Evolutionary conservation across 2,797 vertebrate genomes (phyloP).

Genomic region (Pachyuromys duprasi): DNA sequence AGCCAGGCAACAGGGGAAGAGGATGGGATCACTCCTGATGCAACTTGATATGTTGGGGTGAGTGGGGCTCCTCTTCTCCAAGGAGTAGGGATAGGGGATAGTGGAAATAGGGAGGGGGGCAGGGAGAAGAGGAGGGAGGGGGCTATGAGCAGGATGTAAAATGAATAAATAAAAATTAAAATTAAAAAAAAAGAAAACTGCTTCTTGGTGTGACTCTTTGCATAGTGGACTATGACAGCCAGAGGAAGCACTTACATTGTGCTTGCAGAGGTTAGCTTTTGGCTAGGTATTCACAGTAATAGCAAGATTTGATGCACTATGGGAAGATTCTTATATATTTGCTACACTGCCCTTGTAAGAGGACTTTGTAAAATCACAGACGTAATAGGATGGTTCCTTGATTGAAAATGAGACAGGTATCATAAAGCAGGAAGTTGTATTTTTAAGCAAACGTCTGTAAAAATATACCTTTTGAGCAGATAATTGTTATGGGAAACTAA

Average conservation of each 20-base stretch:
- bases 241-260: neutral
- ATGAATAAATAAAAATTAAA: no score
- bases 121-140: no score
- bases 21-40: no score
- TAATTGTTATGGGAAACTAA: slow-evolving; percentile 8
- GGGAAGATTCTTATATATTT: neutral
- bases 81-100: no score
- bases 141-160: no score
- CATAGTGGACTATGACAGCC: neutral
- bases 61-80: no score
- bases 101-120: no score
- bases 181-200: neutral
- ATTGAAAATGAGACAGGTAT: slow-evolving; percentile 24
- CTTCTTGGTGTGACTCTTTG: neutral
- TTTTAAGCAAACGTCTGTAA: slow-evolving; percentile 26
- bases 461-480: neutral
- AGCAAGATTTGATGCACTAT: neutral
- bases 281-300: neutral
- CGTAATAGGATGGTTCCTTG: slow-evolving; percentile 32
- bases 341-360: neutral
- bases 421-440: slow-evolving; percentile 15
- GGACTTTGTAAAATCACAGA: neutral
- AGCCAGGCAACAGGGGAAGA: no score
- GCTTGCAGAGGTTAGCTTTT: neutral
- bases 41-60: no score